Conservation (phyloP, 2,888 invertebrate species). For the Cheilosia pagana region DNA sequence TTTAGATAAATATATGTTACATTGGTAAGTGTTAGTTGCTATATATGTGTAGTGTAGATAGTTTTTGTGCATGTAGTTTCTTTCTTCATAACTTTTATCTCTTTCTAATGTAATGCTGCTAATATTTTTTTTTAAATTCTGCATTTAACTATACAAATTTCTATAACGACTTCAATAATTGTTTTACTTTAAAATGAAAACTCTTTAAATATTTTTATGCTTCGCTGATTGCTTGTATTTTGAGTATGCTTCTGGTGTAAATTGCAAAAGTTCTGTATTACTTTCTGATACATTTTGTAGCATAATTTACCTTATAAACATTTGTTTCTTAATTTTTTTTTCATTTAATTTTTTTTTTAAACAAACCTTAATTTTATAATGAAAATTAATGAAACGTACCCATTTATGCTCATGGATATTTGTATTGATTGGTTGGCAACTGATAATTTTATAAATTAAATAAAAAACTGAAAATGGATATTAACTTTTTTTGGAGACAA, state of each 20-base stretch:
- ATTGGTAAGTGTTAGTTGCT: conserved; percentile 66
- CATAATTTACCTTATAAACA: conserved; percentile 27
- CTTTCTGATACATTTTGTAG: conserved; percentile 38
- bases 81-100: background rate
- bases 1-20: conserved; percentile 31
- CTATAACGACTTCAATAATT: background rate
- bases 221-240: conserved; percentile 72
- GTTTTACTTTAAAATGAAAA: background rate
- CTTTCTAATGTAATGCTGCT: background rate
- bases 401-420: conserved; percentile 39
- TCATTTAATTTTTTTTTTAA: conserved; percentile 9
- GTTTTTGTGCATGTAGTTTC: conserved; percentile 33
- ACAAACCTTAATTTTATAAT: background rate
- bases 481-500: no score
- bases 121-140: conserved; percentile 5
- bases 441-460: no score
- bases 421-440: conserved; percentile 22
- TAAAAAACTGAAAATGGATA: no score
- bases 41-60: conserved; percentile 11
- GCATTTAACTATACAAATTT: conserved; percentile 6
- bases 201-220: conserved; percentile 33
- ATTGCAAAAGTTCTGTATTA: conserved; percentile 21
- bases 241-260: conserved; percentile 49
- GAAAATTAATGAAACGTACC: background rate
- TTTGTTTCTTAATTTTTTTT: conserved; percentile 1